Evolutionary conservation across 2,888 invertebrate species (phyloP).

Genomic region (Holacanthella duospinosa): DNA sequence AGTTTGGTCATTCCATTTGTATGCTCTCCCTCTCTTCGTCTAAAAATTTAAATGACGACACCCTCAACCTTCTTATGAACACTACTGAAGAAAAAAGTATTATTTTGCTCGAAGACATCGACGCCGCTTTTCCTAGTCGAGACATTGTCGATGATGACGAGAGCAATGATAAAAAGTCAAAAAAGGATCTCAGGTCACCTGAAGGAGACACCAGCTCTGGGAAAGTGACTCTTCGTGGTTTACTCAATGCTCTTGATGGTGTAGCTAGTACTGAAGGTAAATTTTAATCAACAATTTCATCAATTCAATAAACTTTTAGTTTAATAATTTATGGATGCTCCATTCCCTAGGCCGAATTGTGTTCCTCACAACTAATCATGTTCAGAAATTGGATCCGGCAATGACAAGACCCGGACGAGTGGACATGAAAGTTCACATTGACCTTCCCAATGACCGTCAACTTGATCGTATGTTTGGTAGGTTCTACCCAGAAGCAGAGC

Average conservation of each 20-base stretch:
- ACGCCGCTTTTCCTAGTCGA: neutral
- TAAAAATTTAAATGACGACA: neutral
- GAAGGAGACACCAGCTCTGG: neutral
- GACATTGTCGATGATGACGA: neutral
- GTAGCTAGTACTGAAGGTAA: neutral
- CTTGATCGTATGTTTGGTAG: neutral
- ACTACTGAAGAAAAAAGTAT: neutral
- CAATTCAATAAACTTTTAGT: no score
- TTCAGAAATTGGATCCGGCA: neutral
- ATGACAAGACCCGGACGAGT: neutral
- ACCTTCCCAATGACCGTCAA: neutral
- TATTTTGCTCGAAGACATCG: neutral
- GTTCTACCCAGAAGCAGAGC: no score
- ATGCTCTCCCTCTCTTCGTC: neutral
- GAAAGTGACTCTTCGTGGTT: neutral
- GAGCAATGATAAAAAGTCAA: neutral
- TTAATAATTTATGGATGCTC: no score
- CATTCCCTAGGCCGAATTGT: no score
- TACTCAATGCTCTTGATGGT: neutral
- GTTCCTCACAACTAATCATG: neutral
- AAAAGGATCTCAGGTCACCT: neutral
- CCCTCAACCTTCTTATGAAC: neutral
- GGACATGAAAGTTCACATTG: neutral
- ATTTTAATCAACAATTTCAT: no score
- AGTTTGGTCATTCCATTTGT: neutral